Conservation (phyloP, 2,797 vertebrate genomes). For the Danio choprae region DNA sequence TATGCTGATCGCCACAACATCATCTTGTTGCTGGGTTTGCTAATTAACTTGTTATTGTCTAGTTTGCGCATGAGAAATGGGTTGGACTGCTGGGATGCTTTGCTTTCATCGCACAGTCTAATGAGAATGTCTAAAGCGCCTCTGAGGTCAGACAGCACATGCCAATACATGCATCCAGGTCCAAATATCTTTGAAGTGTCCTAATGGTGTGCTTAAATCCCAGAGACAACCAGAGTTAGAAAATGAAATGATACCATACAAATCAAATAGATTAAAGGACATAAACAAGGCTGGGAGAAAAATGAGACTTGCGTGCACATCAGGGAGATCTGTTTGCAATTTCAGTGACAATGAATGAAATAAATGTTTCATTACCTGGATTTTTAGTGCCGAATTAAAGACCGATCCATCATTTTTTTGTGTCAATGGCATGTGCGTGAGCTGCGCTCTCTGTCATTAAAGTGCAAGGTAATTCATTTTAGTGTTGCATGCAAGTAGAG, state of each 20-base stretch:
- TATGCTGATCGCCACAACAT: conserved; percentile 5
- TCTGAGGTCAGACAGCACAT: conserved; percentile 38
- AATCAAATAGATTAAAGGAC: conserved; percentile 68
- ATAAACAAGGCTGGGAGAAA: conserved; percentile 53
- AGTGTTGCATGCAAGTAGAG: conserved; percentile 46
- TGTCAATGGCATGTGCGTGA: not conserved
- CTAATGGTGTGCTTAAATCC: conserved; percentile 58
- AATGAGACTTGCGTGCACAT: conserved; percentile 30
- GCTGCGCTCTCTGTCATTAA: conserved; percentile 38
- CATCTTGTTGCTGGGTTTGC: not conserved
- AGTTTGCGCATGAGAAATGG: not conserved
- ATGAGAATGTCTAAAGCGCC: conserved; percentile 29
- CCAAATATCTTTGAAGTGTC: conserved; percentile 45
- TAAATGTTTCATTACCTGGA: conserved; percentile 57
- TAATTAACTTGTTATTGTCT: conserved; percentile 22
- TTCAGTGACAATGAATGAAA: conserved; percentile 36
- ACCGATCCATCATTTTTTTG: conserved; percentile 10
- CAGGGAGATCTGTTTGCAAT: conserved; percentile 51
- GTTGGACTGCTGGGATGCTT: not conserved
- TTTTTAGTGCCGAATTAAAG: conserved; percentile 51
- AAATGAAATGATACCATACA: conserved; percentile 58
- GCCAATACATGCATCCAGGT: conserved; percentile 3
- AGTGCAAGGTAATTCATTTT: conserved; percentile 42
- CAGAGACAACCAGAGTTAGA: conserved; percentile 29
- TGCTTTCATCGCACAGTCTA: conserved; percentile 35